phyloP scores from a whole-genome alignment of 2,113 vertebrate genomes.

The Sarotherodon lohbergeri region DNA sequence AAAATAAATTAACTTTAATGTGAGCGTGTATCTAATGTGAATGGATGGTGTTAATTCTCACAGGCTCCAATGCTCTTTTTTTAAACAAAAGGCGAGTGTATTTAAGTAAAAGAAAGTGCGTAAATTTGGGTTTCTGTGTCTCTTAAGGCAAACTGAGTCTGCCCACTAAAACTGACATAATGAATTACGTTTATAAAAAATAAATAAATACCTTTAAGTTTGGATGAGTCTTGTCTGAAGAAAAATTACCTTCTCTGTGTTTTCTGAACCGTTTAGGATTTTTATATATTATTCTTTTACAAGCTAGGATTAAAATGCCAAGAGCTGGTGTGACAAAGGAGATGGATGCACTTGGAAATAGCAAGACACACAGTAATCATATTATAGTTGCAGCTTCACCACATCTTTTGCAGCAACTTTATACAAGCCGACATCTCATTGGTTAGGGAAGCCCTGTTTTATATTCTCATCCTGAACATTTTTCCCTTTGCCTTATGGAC shows the following conservation, averaged over 20 bases:
- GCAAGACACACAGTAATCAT: background rate
- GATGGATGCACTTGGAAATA: background rate
- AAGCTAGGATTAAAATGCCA: background rate
- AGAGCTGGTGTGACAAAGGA: background rate
- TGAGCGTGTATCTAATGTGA: background rate
- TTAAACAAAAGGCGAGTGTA: rapidly evolving
- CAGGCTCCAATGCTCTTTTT: background rate
- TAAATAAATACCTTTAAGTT: background rate
- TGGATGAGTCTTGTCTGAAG: background rate
- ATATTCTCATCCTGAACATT: background rate
- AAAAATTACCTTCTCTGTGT: background rate
- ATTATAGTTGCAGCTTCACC: background rate
- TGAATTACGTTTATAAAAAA: background rate
- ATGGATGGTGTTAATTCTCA: background rate
- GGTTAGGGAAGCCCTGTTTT: background rate
- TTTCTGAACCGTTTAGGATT: rapidly evolving
- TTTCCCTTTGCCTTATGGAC: rapidly evolving
- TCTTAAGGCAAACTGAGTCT: background rate
- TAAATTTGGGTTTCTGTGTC: background rate
- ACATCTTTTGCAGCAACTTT: background rate
- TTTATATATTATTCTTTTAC: background rate
- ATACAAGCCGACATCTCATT: background rate
- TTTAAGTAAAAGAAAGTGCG: background rate
- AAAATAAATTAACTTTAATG: background rate
- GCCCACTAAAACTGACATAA: rapidly evolving